phyloP scores from a whole-genome alignment of 2,113 vertebrate species.

The Capricornis sumatraensis region DNA sequence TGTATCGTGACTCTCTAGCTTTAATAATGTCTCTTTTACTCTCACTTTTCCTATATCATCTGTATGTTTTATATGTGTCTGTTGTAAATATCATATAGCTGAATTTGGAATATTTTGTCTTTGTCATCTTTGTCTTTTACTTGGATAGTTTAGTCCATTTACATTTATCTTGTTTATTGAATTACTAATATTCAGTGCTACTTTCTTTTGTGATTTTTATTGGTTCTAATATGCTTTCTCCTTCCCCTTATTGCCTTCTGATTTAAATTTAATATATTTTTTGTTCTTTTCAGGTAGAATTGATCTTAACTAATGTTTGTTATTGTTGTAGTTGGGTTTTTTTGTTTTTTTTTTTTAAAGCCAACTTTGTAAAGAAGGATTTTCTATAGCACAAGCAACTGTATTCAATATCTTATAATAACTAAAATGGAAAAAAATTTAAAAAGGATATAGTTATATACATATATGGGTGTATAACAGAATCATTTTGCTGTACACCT shows the following conservation, averaged over 20 bases:
- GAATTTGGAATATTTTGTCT: neutral
- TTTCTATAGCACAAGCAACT: neutral
- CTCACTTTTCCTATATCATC: neutral
- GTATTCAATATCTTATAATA: neutral
- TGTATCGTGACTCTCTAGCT: neutral
- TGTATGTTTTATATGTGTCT: neutral
- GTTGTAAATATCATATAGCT: neutral
- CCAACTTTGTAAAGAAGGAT: neutral
- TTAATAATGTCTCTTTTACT: neutral
- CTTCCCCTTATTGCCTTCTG: neutral
- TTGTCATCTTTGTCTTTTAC: neutral
- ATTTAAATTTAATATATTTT: neutral
- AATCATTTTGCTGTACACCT: neutral
- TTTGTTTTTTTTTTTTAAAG: neutral
- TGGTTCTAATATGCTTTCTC: neutral
- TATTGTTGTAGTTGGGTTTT: neutral
- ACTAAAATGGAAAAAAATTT: neutral
- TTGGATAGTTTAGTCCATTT: neutral
- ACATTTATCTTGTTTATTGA: neutral
- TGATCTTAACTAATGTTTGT: neutral
- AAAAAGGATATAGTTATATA: neutral
- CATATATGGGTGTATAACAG: neutral
- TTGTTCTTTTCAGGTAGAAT: neutral
- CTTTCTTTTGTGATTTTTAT: neutral
- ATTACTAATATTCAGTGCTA: neutral